Evolutionary conservation across 1,140 invertebrate genomes (phyloP), one percentile per base, ranked within the genome.

Genomic region (Anoplolepis gracilipes): DNA sequence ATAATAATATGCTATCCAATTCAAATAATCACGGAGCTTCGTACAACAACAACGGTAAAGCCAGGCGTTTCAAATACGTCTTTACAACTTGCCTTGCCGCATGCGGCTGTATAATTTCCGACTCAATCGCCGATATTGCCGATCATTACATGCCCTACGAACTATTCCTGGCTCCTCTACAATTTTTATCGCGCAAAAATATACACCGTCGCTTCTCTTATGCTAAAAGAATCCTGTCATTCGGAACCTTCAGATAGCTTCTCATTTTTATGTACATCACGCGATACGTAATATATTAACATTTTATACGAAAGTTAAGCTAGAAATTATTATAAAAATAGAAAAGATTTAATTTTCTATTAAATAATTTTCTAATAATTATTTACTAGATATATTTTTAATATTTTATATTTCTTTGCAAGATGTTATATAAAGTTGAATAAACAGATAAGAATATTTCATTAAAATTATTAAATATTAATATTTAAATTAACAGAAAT

Each of bases 1-100:
- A 30, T 85, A 90, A 90, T 90, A 55, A 87, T 86, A 86, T 42
- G 16, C 84, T 78, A 57, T 89, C 25, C 75, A 88, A 89, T 89
- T 89, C 76, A 70, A 88, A 86, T 89, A 89, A 89, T 89, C 85
- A 90, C 73, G 39, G 59, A 75, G 72, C 65, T 49, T 55, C 72
- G 84, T 72, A 84, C 33, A 28, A 77, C 75, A 87, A 89, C 57
- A 46, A 82, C 75, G 16, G 69, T 64, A 86, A 86, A 82, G 57
- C 72, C 55, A 53, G 46, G 42, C 55, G 53, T 85, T 85, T 49
- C 53, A 65, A 46, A 49, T 49, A 39, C 76, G 72, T 57, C 84
- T 89, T 82, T 69, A 70, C 69, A 81, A 55, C 65, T 49, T 49
- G 16, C 46, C 46, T 49, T 19, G 19, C 46, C 46, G 46, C 46